phyloP scores from a whole-genome alignment of 2,888 invertebrate species.

The Platynereis dumerilii region DNA sequence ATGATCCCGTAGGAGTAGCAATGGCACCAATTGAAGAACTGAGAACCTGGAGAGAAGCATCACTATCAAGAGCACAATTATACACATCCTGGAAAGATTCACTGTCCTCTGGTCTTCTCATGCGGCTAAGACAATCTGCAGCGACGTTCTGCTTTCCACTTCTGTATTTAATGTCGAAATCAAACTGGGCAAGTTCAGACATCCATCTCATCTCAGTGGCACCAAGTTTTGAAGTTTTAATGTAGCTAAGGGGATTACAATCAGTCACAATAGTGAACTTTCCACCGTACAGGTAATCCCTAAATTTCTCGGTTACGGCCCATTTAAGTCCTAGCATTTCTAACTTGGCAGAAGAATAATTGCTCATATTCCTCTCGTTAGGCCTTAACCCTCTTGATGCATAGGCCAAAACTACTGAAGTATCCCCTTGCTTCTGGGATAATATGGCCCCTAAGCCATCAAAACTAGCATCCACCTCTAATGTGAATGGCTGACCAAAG shows the following conservation, averaged over 20 bases:
- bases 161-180: constrained; percentile 10
- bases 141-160: not conserved
- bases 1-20: too few species aligned
- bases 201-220: constrained; percentile 1
- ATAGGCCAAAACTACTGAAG: constrained; percentile 20
- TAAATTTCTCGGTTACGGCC: constrained; percentile 7
- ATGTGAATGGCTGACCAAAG: not conserved
- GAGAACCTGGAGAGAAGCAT: not conserved
- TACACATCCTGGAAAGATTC: not conserved
- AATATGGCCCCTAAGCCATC: constrained; percentile 19
- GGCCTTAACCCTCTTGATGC: constrained; percentile 6
- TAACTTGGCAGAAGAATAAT: constrained; percentile 19
- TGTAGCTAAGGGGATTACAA: constrained; percentile 3
- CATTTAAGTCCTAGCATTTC: constrained; percentile 19
- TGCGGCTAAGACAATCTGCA: constrained; percentile 11
- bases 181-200: constrained; percentile 1
- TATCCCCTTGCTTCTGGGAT: constrained; percentile 16
- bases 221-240: not conserved
- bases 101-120: not conserved
- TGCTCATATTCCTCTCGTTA: constrained; percentile 9
- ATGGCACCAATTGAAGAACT: too few species aligned
- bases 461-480: constrained; percentile 22
- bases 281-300: constrained; percentile 9
- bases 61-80: not conserved
- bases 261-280: constrained; percentile 12